These are phyloP conservation scores for Cynodonichthys magdalenae DNA, from an alignment of 2,797 vertebrate species.

Conservation along the genomic window DNA sequence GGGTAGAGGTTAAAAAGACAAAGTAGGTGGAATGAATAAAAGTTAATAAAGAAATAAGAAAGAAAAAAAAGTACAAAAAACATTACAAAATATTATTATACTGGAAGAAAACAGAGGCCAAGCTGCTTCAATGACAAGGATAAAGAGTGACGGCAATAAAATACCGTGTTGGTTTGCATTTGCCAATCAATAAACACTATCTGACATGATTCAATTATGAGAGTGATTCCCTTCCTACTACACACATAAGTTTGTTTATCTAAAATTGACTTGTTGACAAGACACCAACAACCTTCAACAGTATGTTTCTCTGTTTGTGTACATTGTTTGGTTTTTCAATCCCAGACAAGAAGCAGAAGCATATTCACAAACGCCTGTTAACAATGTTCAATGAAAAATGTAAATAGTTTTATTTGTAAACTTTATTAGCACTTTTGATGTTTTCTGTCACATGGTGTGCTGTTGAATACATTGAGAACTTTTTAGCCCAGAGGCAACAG, in stretches of 20 bases:
- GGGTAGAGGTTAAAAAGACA: background rate
- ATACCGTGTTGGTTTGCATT: background rate
- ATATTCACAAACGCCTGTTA: conserved; percentile 35
- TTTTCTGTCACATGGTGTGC: conserved; percentile 21
- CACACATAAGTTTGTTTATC: conserved; percentile 36
- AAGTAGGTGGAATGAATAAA: conserved; percentile 2
- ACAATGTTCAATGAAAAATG: conserved; percentile 27
- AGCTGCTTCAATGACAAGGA: conserved; percentile 14
- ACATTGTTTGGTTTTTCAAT: conserved; percentile 42
- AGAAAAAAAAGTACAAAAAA: conserved; percentile 8
- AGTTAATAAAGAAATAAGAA: conserved; percentile 2
- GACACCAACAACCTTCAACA: conserved; percentile 50
- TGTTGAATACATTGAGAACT: conserved; percentile 31
- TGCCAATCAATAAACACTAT: conserved; percentile 52
- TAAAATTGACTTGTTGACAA: conserved; percentile 39
- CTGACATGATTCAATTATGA: conserved; percentile 36
- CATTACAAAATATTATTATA: conserved; percentile 13
- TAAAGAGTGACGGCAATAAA: conserved; percentile 1
- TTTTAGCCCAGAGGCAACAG: conserved; percentile 46
- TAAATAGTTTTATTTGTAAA: background rate
- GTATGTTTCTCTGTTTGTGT: conserved; percentile 31
- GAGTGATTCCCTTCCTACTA: conserved; percentile 26
- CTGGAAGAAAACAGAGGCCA: conserved; percentile 10
- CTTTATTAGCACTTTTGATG: background rate
- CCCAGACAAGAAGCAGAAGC: conserved; percentile 17